Evolutionary conservation across 2,113 vertebrate species (phyloP), one percentile per base, ranked within the genome.

Genomic region (Hippolais icterina): DNA sequence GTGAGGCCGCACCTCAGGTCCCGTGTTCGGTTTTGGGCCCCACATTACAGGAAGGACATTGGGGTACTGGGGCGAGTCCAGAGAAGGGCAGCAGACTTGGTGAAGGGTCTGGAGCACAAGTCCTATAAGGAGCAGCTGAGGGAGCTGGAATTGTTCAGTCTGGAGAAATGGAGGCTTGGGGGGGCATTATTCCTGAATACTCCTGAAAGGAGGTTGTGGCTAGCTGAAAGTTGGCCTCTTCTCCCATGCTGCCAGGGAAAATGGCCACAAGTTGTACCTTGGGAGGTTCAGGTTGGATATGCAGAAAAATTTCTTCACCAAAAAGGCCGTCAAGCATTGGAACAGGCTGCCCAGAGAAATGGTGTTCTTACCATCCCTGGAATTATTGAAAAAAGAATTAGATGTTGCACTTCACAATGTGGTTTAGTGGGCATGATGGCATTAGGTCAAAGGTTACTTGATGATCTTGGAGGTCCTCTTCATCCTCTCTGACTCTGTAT

Each of bases 1-100:
- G 5, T 27, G 50, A 22, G 66, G 57, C 47, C 19, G 10, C 35
- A 23, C 12, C 31, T 50, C 33, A 7, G 27, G 31, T 42, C 31
- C 29, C 1, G 0, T 12, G 12, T 33, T 46, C 44, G 33, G 19
- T 28, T 74, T 33, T 66, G 19, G 33, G 15, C 19, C 33, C 5
- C 28, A 44, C 23, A 17, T 19, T 39, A 9, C 19, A 29, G 28
- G 33, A 39, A 74, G 27, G 52, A 17, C 39, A 29, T 8, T 52
- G 60, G 39, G 12, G 9, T 14, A 11, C n/a, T 53, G 53, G 16
- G 41, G 24, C 0, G 0, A 19, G 27, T 37, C 22, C 63, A 46
- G 46, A 75, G 53, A 46, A n/a, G n/a, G n/a, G 20, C 28, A 68
- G 2, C 19, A 29, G 15, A 25, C 12, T 22, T 46, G 59, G 15